Conservation (phyloP, 2,797 vertebrate genomes). For the Coluber constrictor region DNA sequence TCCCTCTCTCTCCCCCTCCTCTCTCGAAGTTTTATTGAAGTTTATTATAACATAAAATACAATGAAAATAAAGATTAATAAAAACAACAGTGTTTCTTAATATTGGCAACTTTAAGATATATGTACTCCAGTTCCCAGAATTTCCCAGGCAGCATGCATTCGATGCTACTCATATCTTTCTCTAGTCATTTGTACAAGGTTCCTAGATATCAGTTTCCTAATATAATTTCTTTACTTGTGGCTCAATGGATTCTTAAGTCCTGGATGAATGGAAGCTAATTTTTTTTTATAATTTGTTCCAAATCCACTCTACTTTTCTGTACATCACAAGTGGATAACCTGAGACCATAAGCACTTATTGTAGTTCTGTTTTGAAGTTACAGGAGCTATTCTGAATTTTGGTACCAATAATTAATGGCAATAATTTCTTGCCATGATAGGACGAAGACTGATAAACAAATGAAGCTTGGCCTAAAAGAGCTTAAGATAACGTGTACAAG, state of each 20-base stretch:
- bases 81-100: background rate
- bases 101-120: background rate
- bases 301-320: background rate
- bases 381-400: background rate
- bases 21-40: background rate
- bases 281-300: background rate
- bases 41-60: background rate
- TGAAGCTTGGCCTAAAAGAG: background rate
- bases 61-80: background rate
- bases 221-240: background rate
- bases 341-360: background rate
- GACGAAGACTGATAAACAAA: background rate
- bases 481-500: background rate
- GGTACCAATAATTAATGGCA: background rate
- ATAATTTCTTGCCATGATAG: background rate
- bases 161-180: conserved; percentile 17
- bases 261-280: background rate
- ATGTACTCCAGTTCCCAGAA: background rate
- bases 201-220: background rate
- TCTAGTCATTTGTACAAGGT: background rate
- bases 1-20: background rate
- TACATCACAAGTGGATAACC: background rate
- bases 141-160: background rate
- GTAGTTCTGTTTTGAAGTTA: background rate
- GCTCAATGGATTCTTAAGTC: background rate